Evolutionary conservation across 2,888 invertebrate species (phyloP), one percentile per base, ranked within the genome.

Genomic region (Rapana venosa): DNA sequence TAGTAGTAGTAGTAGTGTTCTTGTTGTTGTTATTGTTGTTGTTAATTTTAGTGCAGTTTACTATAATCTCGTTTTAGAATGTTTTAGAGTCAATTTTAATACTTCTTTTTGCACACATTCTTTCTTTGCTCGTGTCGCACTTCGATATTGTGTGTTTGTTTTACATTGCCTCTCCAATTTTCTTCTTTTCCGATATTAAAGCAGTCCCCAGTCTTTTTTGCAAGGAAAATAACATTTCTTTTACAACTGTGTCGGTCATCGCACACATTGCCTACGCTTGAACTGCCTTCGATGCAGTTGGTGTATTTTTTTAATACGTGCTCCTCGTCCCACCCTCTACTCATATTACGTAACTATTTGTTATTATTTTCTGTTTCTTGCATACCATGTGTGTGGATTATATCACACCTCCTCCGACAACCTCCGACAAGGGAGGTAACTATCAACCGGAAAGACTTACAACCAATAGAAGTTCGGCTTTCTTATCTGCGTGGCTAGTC

Each of bases 401-500:
- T 26, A 22, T 11, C 13, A 11, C 1, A 11, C 47, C 26, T 13
- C 6, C 11, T 11, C 11, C 0, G 56, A 11, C n/a, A 56, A 47
- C 20, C 17, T 6, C 20, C 8, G 35, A n/a, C 77, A 79, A 83
- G 83, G 47, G 47, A 47, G 47, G 22, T 56, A 83, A 83, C 22
- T 32, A n/a, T 47, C 32, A 79, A 1, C 2, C 15, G 6, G 5
- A n/a, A 13, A 13, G 26, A n/a, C n/a, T 11, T n/a, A 2, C 35
- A 81, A 81, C 83, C 83, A 83, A 83, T 47, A 26, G n/a, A 56
- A 56, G 17, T 58, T 56, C 30, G 8, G 36, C 84, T 85, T 58
- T 56, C 84, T 85, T 30, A 47, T 30, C 6, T 86, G 58, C 86
- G 61, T 66, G 86, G 86, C 61, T 66, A 2, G 61, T 86, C 86